Conservation (phyloP, 1,140 invertebrate species). For the Carposina sasakii region DNA sequence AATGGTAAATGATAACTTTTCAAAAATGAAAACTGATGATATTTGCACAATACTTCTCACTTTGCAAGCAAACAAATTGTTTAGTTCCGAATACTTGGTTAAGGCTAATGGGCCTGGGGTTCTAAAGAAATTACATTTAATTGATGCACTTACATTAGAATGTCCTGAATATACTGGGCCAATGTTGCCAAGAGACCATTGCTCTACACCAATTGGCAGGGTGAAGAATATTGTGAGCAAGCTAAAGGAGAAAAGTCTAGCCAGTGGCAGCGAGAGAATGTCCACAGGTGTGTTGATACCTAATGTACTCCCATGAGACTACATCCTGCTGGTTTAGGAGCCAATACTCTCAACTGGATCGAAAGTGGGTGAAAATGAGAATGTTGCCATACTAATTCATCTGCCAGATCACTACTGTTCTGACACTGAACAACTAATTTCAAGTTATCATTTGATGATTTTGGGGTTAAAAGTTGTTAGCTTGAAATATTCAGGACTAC, state of each 20-base stretch:
- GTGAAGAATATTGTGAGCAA: conserved; percentile 71
- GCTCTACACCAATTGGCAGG: conserved; percentile 63
- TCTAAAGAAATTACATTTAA: conserved; percentile 72
- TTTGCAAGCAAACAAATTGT: conserved; percentile 77
- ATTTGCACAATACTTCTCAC: conserved; percentile 76
- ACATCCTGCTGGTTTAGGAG: conserved; percentile 61
- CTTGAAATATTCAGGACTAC: conserved; percentile 73
- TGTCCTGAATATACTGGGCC: conserved; percentile 75
- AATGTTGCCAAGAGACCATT: conserved; percentile 73
- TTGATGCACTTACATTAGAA: conserved; percentile 80
- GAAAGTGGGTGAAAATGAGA: conserved; percentile 51
- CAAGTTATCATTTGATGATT: conserved; percentile 74
- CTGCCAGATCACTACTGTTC: conserved; percentile 79
- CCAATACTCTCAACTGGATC: conserved; percentile 61
- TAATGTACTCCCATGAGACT: conserved; percentile 75
- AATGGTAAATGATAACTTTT: conserved; percentile 74
- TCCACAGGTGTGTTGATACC: conserved; percentile 70
- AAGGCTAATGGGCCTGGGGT: conserved; percentile 69
- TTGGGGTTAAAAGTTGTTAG: conserved; percentile 78
- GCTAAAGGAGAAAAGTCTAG: conserved; percentile 55
- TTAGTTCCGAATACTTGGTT: conserved; percentile 77
- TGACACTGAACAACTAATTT: conserved; percentile 74
- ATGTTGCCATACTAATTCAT: conserved; percentile 75
- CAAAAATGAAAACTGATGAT: conserved; percentile 75
- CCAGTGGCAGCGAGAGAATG: conserved; percentile 62